Conservation (phyloP, 2,888 invertebrate genomes). For the Zaprionus bogoriensis region DNA sequence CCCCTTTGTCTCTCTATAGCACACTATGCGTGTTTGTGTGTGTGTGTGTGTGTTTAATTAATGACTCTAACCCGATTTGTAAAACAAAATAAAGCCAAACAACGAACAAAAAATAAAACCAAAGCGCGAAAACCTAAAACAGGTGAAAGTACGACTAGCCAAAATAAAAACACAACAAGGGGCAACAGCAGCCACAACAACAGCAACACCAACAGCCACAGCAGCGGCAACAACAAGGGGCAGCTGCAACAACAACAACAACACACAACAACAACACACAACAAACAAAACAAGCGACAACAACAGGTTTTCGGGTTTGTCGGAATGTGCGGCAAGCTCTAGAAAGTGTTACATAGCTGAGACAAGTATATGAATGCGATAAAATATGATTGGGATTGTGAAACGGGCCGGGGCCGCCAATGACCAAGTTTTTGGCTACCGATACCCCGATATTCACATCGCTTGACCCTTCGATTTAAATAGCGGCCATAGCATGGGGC, state of each 20-base stretch:
- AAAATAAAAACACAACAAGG: constrained; percentile 31
- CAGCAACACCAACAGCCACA: not conserved
- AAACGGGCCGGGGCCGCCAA: constrained; percentile 17
- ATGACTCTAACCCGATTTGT: constrained; percentile 66
- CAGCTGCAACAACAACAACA: not conserved
- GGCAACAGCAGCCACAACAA: not conserved
- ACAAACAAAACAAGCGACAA: constrained; percentile 24
- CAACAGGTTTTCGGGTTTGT: constrained; percentile 53
- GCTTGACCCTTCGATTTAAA: constrained; percentile 22
- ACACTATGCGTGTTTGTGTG: not conserved
- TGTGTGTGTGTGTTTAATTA: constrained; percentile 49
- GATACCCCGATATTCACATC: not conserved
- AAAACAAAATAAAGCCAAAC: constrained; percentile 56
- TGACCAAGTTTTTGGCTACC: constrained; percentile 12
- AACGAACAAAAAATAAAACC: constrained; percentile 22
- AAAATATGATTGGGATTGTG: constrained; percentile 45
- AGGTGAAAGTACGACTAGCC: constrained; percentile 62
- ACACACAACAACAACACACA: not conserved
- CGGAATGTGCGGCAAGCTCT: constrained; percentile 51
- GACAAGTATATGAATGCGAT: constrained; percentile 22
- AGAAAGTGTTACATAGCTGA: constrained; percentile 61
- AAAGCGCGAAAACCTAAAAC: constrained; percentile 58
- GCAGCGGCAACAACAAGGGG: not conserved
- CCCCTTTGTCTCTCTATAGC: not conserved
- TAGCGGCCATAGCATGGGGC: constrained; percentile 22